Conservation (phyloP, 1,140 invertebrate species). For the Atta colombica region DNA sequence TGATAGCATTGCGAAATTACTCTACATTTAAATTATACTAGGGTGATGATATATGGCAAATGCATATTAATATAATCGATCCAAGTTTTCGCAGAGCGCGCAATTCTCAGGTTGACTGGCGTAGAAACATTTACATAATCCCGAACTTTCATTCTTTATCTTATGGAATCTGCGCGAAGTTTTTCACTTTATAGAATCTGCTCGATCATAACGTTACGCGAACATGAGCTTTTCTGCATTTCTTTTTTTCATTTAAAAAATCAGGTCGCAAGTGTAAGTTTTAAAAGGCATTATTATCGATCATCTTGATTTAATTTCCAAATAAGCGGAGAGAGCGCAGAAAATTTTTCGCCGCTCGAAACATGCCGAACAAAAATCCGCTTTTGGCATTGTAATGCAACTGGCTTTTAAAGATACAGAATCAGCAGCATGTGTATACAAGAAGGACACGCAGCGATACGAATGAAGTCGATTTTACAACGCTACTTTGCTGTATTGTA, state of each 20-base stretch:
- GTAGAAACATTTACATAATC: conserved; percentile 62
- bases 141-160: conserved; percentile 59
- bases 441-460: conserved; percentile 42
- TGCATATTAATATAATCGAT: conserved; percentile 63
- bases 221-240: conserved; percentile 14
- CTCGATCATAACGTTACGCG: conserved; percentile 47
- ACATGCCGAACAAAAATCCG: conserved; percentile 38
- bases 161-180: conserved; percentile 49
- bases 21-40: conserved; percentile 50
- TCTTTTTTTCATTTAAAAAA: conserved; percentile 21
- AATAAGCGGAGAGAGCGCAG: not conserved
- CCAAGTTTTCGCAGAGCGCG: conserved; percentile 35
- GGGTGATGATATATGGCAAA: conserved; percentile 54
- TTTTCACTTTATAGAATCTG: conserved; percentile 57
- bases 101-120: conserved; percentile 58
- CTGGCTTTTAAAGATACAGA: not conserved
- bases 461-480: conserved; percentile 48
- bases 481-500: conserved; percentile 29
- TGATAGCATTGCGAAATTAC: conserved; percentile 31
- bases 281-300: conserved; percentile 22
- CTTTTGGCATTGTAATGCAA: conserved; percentile 41
- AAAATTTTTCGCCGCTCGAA: not conserved
- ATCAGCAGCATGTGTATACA: not conserved
- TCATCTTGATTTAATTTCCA: conserved; percentile 19
- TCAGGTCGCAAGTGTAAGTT: conserved; percentile 40